phyloP scores from a whole-genome alignment of 2,888 invertebrate genomes.

The Axea sp. region DNA sequence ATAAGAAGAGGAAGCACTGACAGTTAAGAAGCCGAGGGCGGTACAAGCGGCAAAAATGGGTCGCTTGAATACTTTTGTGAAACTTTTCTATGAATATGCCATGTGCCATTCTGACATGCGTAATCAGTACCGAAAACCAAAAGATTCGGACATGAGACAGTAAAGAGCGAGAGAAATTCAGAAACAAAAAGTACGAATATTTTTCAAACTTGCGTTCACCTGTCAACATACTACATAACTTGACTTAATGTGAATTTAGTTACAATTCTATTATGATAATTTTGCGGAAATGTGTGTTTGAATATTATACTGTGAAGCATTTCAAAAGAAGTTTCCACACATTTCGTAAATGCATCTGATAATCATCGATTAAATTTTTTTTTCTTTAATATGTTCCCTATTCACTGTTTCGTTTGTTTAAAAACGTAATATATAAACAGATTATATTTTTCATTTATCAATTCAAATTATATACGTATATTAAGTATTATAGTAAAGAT shows the following conservation, averaged over 20 bases:
- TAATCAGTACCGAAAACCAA: conserved; percentile 61
- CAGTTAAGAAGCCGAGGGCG: conserved; percentile 26
- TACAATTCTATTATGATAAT: too few relatives aligned
- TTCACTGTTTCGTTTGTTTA: too few relatives aligned
- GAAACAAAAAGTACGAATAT: conserved; percentile 48
- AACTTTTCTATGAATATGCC: conserved; percentile 72
- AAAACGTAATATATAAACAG: too few relatives aligned
- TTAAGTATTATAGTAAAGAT: too few relatives aligned
- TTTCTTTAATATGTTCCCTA: too few relatives aligned
- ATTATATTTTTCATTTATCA: too few relatives aligned
- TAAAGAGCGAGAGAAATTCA: conserved; percentile 28
- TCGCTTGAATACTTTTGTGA: conserved; percentile 67
- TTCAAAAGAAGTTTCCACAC: too few relatives aligned
- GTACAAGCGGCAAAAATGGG: conserved; percentile 59
- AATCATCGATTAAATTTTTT: too few relatives aligned
- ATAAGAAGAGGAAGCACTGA: conserved; percentile 15
- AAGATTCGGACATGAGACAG: conserved; percentile 26
- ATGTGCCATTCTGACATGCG: conserved; percentile 57
- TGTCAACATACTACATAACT: conserved; percentile 44
- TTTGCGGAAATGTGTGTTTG: too few relatives aligned
- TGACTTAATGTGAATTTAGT: conserved; percentile 40
- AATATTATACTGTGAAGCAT: too few relatives aligned
- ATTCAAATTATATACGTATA: too few relatives aligned
- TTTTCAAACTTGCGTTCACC: conserved; percentile 60
- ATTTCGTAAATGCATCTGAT: too few relatives aligned